Conservation (phyloP, 2,797 vertebrate species). For the Esox masquinongy region DNA sequence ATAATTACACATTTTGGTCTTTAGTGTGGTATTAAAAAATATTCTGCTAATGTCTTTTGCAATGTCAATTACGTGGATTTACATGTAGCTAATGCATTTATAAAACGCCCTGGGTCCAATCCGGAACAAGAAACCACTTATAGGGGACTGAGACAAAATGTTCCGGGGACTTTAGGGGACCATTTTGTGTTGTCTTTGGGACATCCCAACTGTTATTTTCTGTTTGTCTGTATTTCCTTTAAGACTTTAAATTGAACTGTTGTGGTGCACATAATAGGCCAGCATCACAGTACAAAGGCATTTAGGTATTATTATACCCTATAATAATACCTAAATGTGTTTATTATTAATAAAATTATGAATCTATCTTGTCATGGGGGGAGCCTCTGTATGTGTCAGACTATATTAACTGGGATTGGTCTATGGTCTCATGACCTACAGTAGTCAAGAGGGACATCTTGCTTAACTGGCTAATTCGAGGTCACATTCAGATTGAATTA, state of each 20-base stretch:
- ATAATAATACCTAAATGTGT: conserved; percentile 20
- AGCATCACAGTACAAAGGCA: no score
- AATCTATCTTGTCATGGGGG: conserved; percentile 15
- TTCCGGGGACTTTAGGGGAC: no score
- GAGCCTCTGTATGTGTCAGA: conserved; percentile 24
- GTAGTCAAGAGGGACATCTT: conserved; percentile 31
- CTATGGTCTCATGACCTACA: conserved; percentile 25
- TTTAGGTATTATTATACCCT: not conserved
- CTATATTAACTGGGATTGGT: conserved; percentile 37
- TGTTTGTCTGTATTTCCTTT: not conserved
- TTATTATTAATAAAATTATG: not conserved
- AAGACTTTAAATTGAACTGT: not conserved
- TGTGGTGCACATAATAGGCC: no score
- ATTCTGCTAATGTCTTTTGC: no score
- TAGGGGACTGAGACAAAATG: no score
- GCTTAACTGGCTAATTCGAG: conserved; percentile 49
- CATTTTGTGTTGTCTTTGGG: not conserved
- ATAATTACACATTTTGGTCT: no score
- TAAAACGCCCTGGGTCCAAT: no score
- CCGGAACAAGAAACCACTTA: no score
- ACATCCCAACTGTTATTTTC: not conserved
- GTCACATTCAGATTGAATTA: conserved; percentile 52
- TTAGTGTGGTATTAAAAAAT: no score
- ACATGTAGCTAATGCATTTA: no score
- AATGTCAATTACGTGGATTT: no score